phyloP scores from a whole-genome alignment of 2,113 vertebrate species.

The Rhea pennata region DNA sequence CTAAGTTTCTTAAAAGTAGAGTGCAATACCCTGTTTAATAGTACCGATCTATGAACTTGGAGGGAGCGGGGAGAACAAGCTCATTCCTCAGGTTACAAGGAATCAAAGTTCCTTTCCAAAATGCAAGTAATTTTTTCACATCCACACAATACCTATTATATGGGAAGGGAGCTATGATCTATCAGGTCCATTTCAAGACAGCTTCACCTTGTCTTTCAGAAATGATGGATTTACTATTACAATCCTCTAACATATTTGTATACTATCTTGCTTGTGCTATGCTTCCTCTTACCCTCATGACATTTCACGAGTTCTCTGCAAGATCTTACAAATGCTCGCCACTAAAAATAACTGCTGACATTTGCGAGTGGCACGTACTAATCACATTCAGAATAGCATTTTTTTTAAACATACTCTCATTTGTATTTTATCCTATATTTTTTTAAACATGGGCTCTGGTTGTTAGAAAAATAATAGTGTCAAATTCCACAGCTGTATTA shows the following conservation, averaged over 20 bases:
- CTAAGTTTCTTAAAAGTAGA: not conserved
- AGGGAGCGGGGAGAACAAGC: not conserved
- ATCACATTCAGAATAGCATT: conserved; percentile 18
- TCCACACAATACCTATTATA: not conserved
- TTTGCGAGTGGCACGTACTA: conserved; percentile 40
- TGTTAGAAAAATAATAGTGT: not conserved
- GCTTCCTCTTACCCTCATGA: conserved; percentile 49
- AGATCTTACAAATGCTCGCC: conserved; percentile 51
- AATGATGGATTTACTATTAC: not conserved
- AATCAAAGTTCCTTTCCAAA: not conserved
- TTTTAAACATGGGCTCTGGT: not conserved
- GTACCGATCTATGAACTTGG: not conserved
- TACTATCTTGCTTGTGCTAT: not conserved
- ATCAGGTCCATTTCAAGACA: not conserved
- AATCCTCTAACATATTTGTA: not conserved
- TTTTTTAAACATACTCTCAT: not conserved
- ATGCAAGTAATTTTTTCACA: not conserved
- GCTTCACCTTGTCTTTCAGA: not conserved
- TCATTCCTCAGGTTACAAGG: not conserved
- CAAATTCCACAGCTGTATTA: not conserved
- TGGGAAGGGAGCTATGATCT: not conserved
- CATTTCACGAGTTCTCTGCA: conserved; percentile 42
- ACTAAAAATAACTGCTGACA: conserved; percentile 60
- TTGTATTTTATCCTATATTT: not conserved
- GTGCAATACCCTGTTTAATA: not conserved